Conservation (phyloP, 2,113 vertebrate genomes). For the Sigmodon hispidus region DNA sequence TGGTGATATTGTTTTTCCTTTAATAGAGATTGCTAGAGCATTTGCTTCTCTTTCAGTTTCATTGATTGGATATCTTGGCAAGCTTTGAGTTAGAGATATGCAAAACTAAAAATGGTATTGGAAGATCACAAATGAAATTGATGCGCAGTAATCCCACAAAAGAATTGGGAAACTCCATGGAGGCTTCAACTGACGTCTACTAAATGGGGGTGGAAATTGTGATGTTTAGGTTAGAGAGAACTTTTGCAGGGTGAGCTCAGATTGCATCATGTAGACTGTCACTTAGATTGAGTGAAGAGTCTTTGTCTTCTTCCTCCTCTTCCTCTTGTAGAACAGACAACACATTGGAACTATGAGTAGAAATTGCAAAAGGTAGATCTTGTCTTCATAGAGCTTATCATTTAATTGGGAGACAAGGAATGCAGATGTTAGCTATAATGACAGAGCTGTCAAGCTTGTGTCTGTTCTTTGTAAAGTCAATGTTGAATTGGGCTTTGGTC, state of each 20-base stretch:
- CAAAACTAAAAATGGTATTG: constrained; percentile 36
- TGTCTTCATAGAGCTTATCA: constrained; percentile 43
- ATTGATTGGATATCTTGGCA: constrained; percentile 63
- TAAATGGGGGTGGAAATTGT: constrained; percentile 28
- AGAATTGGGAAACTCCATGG: constrained; percentile 9
- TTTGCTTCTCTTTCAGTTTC: constrained; percentile 68
- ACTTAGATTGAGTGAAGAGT: background rate
- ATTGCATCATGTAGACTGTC: constrained; percentile 31
- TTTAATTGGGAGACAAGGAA: constrained; percentile 26
- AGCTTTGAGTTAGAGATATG: constrained; percentile 44
- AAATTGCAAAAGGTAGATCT: background rate
- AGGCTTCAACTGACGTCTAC: constrained; percentile 35
- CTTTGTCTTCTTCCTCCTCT: too few species aligned
- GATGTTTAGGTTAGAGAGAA: constrained; percentile 2
- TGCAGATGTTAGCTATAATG: constrained; percentile 1
- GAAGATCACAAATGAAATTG: constrained; percentile 53
- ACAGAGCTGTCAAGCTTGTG: constrained; percentile 16
- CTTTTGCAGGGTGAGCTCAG: constrained; percentile 43
- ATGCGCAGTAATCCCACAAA: background rate
- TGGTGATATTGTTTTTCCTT: constrained; percentile 62
- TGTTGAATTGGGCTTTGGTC: constrained; percentile 21
- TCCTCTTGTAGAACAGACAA: background rate
- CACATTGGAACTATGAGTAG: constrained; percentile 17
- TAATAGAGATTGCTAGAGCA: constrained; percentile 51
- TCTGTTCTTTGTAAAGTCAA: constrained; percentile 36